A percentile compares a stretch with the other conserved stretches of the same genome.
Evolutionary conservation across 1,140 invertebrate species (phyloP).

Genomic region (Drosophila sproati): DNA sequence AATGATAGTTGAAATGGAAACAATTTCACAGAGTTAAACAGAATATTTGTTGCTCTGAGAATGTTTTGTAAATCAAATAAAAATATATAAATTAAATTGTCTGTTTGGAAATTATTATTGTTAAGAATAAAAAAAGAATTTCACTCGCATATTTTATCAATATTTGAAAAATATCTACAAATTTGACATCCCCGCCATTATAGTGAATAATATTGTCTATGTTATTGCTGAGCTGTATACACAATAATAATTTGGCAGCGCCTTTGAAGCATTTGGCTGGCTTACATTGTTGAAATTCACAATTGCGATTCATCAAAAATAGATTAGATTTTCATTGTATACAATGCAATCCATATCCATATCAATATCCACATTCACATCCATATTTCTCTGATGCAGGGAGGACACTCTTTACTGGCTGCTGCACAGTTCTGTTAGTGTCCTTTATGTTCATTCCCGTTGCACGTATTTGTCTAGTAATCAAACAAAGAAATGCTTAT

Average conservation of each 20-base stretch:
- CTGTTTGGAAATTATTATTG: too few relatives aligned
- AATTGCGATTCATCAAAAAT: conserved; percentile 79
- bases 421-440: conserved; percentile 3
- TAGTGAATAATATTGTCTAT: not conserved
- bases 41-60: conserved; percentile 12
- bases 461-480: conserved; percentile 45
- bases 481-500: conserved; percentile 58
- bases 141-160: not conserved
- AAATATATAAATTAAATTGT: not conserved
- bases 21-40: not conserved
- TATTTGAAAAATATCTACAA: not conserved
- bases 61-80: conserved; percentile 1
- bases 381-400: conserved; percentile 5
- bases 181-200: not conserved
- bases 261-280: conserved; percentile 43
- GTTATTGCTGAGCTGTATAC: not conserved
- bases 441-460: conserved; percentile 31
- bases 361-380: conserved; percentile 31
- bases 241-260: conserved; percentile 44
- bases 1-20: not conserved
- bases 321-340: conserved; percentile 70
- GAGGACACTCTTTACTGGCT: conserved; percentile 29
- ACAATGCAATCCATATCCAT: conserved; percentile 46
- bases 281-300: conserved; percentile 64
- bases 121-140: too few relatives aligned